Evolutionary conservation across 2,797 vertebrate species (phyloP), one percentile per base, ranked within the genome.

Genomic region (Fringilla coelebs): DNA sequence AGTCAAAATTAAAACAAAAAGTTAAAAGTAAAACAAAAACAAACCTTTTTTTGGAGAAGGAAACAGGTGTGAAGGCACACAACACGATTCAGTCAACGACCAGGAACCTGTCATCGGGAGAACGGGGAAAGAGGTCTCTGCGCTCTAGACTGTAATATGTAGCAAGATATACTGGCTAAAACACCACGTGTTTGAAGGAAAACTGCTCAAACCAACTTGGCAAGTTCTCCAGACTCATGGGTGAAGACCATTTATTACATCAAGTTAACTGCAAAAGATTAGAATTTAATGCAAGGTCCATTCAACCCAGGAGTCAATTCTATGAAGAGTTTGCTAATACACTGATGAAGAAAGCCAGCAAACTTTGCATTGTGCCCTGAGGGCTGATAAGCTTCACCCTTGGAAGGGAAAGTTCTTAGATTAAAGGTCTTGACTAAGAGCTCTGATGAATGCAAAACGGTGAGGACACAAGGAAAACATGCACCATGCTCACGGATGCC

Each of bases 61-160:
- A 93, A 96, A 96, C 92, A 2, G 93, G 93, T 96, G 88, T 95
- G 96, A 96, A 96, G 95, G 93, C 94, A 96, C 96, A 96, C 71
- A 96, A 96, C 95, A 95, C 67, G 96, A 94, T 57, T 95, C 96
- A 95, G 95, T 96, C 96, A 96, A 96, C 94, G 95, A 96, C 95
- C 94, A 88, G 95, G 96, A 96, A 96, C 96, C 96, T 96, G 95
- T 97, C 96, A 97, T 96, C 16, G 90, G 96, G 96, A 97, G 96
- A 97, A 97, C 0, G 96, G 93, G 96, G 94, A 96, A 97, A 97
- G 96, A 97, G 95, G 71, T 96, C 96, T 95, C 89, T 96, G 95
- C 88, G 77, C 96, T 91, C 93, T 94, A 91, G 85, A 94, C 86
- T 95, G 80, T 79, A 96, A 95, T 55, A 91, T 60, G 80, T 85